Evolutionary conservation across 2,888 invertebrate species (phyloP).

Genomic region (Pristionchus fissidentatus): DNA sequence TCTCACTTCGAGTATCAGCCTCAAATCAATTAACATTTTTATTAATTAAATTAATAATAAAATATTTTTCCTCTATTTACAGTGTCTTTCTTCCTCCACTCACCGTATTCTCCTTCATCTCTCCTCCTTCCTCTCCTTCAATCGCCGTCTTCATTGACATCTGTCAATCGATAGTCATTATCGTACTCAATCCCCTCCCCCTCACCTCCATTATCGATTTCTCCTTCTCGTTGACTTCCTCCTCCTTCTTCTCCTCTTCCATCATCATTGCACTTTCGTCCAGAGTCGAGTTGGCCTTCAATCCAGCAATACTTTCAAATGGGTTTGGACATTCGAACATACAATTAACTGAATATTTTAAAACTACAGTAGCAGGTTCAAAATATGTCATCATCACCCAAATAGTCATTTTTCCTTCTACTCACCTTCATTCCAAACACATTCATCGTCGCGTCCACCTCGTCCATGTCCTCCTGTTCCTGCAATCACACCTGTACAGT

Average conservation of each 20-base stretch:
- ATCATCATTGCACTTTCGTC: background rate
- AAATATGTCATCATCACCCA: too few relatives aligned
- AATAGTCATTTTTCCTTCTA: background rate
- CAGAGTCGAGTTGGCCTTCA: too few relatives aligned
- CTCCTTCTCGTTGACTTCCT: background rate
- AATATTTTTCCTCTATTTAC: too few relatives aligned
- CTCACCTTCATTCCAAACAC: slow-evolving; percentile 25
- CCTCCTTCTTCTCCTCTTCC: background rate
- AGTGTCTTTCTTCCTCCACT: too few relatives aligned
- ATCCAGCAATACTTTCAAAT: background rate
- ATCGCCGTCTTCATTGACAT: slow-evolving; percentile 27
- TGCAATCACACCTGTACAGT: background rate
- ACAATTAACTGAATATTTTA: too few relatives aligned
- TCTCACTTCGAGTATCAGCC: background rate
- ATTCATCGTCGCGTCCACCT: slow-evolving; percentile 17
- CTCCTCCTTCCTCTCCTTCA: too few relatives aligned
- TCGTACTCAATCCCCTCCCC: background rate
- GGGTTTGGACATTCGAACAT: too few relatives aligned
- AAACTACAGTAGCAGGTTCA: too few relatives aligned
- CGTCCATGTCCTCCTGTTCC: background rate
- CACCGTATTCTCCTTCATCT: background rate
- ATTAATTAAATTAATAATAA: background rate
- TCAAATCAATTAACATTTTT: background rate
- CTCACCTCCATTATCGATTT: background rate
- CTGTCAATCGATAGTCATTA: background rate